Evolutionary conservation across 2,113 vertebrate species (phyloP), one percentile per base, ranked within the genome.

Genomic region (Pimephales promelas): DNA sequence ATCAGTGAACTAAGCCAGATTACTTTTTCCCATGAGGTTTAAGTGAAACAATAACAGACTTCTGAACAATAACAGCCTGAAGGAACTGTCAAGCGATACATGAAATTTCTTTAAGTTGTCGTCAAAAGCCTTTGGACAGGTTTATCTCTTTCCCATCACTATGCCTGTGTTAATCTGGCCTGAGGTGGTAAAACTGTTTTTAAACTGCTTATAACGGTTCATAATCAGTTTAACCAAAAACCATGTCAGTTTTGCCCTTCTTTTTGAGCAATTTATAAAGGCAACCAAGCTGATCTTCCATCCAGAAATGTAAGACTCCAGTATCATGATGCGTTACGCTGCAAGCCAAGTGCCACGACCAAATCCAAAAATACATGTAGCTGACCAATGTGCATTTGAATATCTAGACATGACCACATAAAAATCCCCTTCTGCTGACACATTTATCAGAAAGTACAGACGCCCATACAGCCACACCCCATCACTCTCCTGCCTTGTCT

Each of bases 291-390:
- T 13, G 14, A 79, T 66, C 59, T 26, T 81, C 47, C 28, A 56
- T 10, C 16, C 43, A 80, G 43, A 80, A 80, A 62, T 5, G 43
- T n/a, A 66, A 66, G 59, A 66, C 76, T 28, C 13, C n/a, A 45
- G 76, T 79, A 43, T 59, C 75, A 36, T 2, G 75, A n/a, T 62
- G 16, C 11, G 28, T 66, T 80, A 80, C 9, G 6, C 78, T 66
- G 59, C 24, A 66, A 66, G 76, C 76, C 54, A 26, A 78, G 61
- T 1, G 11, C 78, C 43, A 66, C 24, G 18, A 79, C 24, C 43
- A 52, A 43, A 73, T 84, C 73, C 73, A 76, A 56, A 84, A 77
- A 84, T 84, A 80, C 74, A 56, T 26, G 74, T 68, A 59, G 43
- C 75, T 84, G 83, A 84, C 75, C 75, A 79, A 56, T 26, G 75